These are phyloP conservation scores for Streptopelia turtur DNA, from an alignment of 2,797 vertebrate genomes.

Conservation along the genomic window DNA sequence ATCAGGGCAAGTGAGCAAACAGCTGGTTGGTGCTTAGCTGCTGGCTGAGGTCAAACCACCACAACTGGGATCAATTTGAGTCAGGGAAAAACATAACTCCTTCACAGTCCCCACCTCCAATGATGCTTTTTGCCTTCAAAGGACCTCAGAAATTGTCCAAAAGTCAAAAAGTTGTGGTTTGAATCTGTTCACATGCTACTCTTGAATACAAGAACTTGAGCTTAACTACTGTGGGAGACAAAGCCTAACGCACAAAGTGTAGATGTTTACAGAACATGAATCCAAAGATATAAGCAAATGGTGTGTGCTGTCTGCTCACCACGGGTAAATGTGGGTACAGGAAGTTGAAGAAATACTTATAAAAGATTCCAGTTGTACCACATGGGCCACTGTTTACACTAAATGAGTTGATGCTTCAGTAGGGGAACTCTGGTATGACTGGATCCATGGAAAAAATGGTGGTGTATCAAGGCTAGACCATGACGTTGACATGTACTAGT, in stretches of 20 bases:
- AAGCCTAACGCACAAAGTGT: fast-evolving
- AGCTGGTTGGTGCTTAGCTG: neutral
- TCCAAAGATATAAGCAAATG: neutral
- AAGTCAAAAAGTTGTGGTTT: neutral
- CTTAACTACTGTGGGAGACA: neutral
- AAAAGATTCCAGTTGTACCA: neutral
- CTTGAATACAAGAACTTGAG: neutral
- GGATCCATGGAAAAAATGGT: neutral
- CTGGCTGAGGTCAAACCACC: neutral
- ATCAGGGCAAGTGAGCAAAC: neutral
- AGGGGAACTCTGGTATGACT: neutral
- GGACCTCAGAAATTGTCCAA: neutral
- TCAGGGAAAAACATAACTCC: neutral
- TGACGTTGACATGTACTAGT: fast-evolving
- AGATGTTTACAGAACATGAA: neutral
- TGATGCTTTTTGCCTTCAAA: neutral
- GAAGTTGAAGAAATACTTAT: neutral
- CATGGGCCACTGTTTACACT: neutral
- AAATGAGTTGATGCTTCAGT: neutral
- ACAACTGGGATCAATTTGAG: neutral
- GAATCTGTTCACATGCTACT: neutral
- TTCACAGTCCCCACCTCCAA: neutral
- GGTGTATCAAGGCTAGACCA: neutral
- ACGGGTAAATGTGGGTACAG: neutral
- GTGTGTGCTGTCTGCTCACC: neutral